phyloP scores from a whole-genome alignment of 1,140 invertebrate genomes.

The Bilobella aurantiaca region DNA sequence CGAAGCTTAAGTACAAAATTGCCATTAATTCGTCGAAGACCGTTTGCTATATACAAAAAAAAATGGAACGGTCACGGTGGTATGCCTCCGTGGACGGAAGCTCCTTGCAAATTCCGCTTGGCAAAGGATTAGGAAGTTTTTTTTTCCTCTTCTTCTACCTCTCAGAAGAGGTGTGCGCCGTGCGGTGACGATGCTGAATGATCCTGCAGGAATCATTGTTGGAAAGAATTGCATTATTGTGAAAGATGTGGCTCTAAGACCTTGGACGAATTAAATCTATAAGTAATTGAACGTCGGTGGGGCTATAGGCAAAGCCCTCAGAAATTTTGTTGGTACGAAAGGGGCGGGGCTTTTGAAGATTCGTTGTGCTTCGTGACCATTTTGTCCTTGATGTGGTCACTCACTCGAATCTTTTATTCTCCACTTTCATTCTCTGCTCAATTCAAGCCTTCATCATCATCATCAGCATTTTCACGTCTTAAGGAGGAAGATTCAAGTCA shows the following conservation, averaged over 20 bases:
- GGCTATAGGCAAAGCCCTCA: background rate
- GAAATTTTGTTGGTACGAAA: background rate
- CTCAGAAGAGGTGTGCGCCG: too few species aligned
- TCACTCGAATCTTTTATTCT: constrained; percentile 23
- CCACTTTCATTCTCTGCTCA: background rate
- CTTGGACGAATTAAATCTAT: background rate
- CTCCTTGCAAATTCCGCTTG: too few species aligned
- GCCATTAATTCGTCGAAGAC: too few species aligned
- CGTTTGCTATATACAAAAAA: too few species aligned
- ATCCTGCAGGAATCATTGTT: background rate
- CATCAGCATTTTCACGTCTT: background rate
- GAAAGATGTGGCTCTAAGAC: background rate
- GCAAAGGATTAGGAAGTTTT: too few species aligned
- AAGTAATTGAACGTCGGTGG: background rate
- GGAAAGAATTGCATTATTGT: background rate
- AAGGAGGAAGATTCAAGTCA: background rate
- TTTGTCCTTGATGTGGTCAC: constrained; percentile 32
- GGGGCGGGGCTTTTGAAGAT: background rate
- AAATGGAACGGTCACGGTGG: too few species aligned
- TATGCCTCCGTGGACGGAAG: too few species aligned
- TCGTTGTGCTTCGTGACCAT: constrained; percentile 20
- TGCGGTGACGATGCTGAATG: too few species aligned
- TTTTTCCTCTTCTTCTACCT: too few species aligned
- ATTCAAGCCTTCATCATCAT: background rate
- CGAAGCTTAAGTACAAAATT: too few species aligned